Evolutionary conservation across 1,140 invertebrate genomes (phyloP), one percentile per base, ranked within the genome.

Genomic region (Brachionus rotundiformis): DNA sequence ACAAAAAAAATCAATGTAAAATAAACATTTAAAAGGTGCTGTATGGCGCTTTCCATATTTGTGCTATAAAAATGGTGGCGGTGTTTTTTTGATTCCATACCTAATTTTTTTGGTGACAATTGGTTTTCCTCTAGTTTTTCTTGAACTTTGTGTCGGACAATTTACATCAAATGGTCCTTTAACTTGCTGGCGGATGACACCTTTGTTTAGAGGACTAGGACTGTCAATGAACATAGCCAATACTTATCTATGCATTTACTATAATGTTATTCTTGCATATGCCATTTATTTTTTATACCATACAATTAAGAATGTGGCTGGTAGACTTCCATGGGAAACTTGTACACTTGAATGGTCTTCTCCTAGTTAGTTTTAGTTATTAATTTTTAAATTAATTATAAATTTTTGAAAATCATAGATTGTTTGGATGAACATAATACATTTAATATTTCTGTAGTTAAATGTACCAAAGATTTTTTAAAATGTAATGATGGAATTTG

Each of bases 211-310:
- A 91, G 89, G 89, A n/a, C 71, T 84, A 3, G 83, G 83, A 4
- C 31, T 82, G 19, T 59, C 81, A n/a, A 83, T 83, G 81, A 36
- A 44, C 33, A 27, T 84, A 29, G 47, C 80, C 6, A 82, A 63
- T 36, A 29, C 33, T 31, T 44, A 83, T 36, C 16, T 84, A 13
- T 41, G 31, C 25, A 61, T 82, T 13, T 84, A 98, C 87, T 96
- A 96, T 87, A 95, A 94, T 87, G 93, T 97, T 63, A 95, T 98
- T 86, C 94, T 97, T 85, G 93, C 94, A 7, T 96, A 95, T 91
- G 92, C 93, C n/a, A 91, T 96, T 83, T 95, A 94, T 87, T 97
- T 96, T 86, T 97, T 85, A 93, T 94, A 84, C 91, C 93, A 54
- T 94, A 94, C 16, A 94, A 96, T 86, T 92, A 91, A 85, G 90